Conservation (phyloP, 1,140 invertebrate species). For the Dysdera silvatica region DNA sequence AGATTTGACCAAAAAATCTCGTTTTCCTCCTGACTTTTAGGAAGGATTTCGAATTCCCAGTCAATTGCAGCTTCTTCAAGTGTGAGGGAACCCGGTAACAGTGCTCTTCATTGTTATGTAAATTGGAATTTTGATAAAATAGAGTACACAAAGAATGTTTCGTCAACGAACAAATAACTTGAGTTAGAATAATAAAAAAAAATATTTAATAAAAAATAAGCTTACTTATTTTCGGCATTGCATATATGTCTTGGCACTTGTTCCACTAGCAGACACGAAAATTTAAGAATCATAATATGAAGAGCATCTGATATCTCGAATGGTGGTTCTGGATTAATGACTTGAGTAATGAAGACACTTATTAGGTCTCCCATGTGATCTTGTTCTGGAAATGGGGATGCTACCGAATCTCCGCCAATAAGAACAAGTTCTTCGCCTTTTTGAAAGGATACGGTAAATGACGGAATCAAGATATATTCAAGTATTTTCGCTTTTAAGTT, state of each 20-base stretch:
- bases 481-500: constrained; percentile 86
- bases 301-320: constrained; percentile 81
- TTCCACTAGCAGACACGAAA: constrained; percentile 89
- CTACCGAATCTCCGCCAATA: too few relatives aligned
- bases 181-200: too few relatives aligned
- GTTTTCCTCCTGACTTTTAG: too few relatives aligned
- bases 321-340: constrained; percentile 69
- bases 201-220: too few relatives aligned
- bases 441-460: constrained; percentile 88
- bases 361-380: constrained; percentile 87
- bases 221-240: constrained; percentile 77
- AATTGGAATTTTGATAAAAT: too few relatives aligned
- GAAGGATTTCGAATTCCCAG: too few relatives aligned
- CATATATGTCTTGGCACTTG: constrained; percentile 92
- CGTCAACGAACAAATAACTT: too few relatives aligned
- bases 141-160: too few relatives aligned
- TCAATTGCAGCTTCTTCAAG: too few relatives aligned
- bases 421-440: constrained; percentile 78
- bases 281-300: constrained; percentile 84
- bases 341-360: constrained; percentile 83
- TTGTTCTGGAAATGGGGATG: constrained; percentile 75
- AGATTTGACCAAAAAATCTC: too few relatives aligned
- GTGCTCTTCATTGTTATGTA: too few relatives aligned
- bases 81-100: too few relatives aligned
- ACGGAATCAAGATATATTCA: constrained; percentile 90